Evolutionary conservation across 2,797 vertebrate species (phyloP).

Genomic region (Sebastes vulpes): DNA sequence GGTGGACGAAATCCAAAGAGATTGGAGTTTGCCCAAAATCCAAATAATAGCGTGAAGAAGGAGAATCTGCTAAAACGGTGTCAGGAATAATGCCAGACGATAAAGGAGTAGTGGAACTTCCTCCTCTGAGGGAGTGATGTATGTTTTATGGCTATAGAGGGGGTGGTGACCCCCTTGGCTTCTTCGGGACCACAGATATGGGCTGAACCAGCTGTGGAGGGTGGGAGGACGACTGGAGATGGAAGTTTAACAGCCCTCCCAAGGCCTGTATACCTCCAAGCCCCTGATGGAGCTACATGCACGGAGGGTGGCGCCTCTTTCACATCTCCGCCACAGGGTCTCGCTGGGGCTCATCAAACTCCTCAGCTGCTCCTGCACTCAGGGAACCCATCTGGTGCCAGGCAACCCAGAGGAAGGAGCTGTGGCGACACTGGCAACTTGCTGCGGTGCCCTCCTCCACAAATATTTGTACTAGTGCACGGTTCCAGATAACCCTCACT

Average conservation of each 20-base stretch:
- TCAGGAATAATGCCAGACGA: constrained; percentile 23
- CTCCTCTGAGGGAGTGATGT: constrained; percentile 51
- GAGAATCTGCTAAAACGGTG: constrained; percentile 21
- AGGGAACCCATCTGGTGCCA: constrained; percentile 72
- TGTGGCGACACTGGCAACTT: constrained; percentile 31
- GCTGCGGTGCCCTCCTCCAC: constrained; percentile 20
- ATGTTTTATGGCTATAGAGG: constrained; percentile 61
- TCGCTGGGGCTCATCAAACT: constrained; percentile 61
- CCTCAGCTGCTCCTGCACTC: constrained; percentile 69
- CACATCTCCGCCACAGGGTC: constrained; percentile 42
- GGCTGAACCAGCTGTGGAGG: constrained; percentile 70
- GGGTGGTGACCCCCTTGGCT: constrained; percentile 53
- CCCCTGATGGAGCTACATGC: constrained; percentile 46
- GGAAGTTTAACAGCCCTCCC: constrained; percentile 73
- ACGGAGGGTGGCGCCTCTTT: constrained; percentile 40
- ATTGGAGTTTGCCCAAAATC: not conserved
- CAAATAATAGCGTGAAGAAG: constrained; percentile 17
- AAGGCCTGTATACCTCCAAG: constrained; percentile 48
- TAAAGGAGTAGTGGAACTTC: constrained; percentile 24
- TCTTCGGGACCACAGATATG: constrained; percentile 45
- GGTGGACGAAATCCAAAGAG: constrained; percentile 20
- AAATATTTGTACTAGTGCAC: constrained; percentile 35
- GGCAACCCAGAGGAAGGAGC: constrained; percentile 45
- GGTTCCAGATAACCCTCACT: constrained; percentile 65
- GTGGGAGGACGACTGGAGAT: constrained; percentile 55